Percentiles rank a stretch among this genome's conserved stretches.
Conservation (phyloP, 2,888 invertebrate genomes). For the Gymnosoma rotundatum region DNA sequence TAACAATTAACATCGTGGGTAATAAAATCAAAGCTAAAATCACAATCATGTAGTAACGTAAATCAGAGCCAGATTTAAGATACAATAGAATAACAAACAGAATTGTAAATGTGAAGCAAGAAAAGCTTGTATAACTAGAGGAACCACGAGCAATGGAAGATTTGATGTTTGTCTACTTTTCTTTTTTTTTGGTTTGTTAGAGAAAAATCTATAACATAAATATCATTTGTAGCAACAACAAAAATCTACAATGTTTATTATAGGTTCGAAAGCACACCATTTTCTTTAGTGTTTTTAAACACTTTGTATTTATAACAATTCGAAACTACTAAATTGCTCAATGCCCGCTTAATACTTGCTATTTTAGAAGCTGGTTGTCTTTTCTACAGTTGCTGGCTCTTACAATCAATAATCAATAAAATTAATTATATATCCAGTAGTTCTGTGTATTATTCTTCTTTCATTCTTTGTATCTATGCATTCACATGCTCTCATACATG, state of each 20-base stretch:
- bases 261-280: neutral
- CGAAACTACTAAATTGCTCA: neutral
- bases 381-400: conserved; percentile 45
- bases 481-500: neutral
- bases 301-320: neutral
- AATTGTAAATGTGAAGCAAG: neutral
- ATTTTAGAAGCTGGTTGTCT: neutral
- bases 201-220: conserved; percentile 60
- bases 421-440: conserved; percentile 45
- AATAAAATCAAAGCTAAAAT: conserved; percentile 53
- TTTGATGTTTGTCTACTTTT: neutral
- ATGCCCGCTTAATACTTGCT: neutral
- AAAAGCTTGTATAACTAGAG: neutral
- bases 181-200: too few species aligned
- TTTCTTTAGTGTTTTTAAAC: neutral
- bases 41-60: conserved; percentile 26
- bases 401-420: conserved; percentile 65
- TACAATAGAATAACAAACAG: neutral
- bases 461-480: neutral
- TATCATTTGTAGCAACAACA: conserved; percentile 50
- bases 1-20: conserved; percentile 66
- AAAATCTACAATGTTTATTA: conserved; percentile 35
- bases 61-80: conserved; percentile 29
- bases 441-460: conserved; percentile 7
- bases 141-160: neutral